Conservation (phyloP, 2,888 invertebrate genomes). For the Belgica antarctica region DNA sequence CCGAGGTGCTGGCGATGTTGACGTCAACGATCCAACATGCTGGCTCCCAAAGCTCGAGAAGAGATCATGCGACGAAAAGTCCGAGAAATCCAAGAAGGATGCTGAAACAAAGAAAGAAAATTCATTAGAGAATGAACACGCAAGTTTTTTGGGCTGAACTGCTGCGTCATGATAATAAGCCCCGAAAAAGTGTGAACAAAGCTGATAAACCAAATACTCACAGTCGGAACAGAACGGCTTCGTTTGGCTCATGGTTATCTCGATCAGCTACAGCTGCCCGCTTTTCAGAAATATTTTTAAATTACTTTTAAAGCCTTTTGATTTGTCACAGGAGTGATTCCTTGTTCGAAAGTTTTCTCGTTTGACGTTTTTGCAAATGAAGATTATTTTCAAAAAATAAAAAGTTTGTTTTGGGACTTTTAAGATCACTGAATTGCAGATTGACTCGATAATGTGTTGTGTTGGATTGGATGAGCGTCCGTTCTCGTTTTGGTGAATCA, state of each 20-base stretch:
- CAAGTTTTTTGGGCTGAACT: no score
- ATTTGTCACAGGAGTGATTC: neutral
- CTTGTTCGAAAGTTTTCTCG: constrained; percentile 26
- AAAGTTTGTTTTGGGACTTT: neutral
- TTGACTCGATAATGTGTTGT: constrained; percentile 37
- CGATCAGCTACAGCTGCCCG: neutral
- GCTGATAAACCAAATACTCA: neutral
- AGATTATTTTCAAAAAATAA: neutral
- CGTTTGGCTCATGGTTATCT: constrained; percentile 32
- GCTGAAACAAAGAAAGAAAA: constrained; percentile 48
- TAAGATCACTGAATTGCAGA: constrained; percentile 41
- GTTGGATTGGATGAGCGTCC: neutral
- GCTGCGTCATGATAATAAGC: no score
- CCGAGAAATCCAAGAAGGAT: constrained; percentile 43
- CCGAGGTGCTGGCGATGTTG: constrained; percentile 35
- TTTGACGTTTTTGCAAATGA: neutral
- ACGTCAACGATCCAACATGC: neutral
- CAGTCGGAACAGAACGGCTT: constrained; percentile 34
- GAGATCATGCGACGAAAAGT: constrained; percentile 44
- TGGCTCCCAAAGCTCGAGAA: constrained; percentile 31
- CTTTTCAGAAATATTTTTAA: neutral
- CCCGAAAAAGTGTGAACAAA: no score
- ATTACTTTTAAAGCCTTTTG: neutral
- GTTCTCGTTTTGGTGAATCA: constrained; percentile 2
- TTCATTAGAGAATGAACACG: no score